Conservation (phyloP, 2,888 invertebrate species). For the Ferrisia virgata region DNA sequence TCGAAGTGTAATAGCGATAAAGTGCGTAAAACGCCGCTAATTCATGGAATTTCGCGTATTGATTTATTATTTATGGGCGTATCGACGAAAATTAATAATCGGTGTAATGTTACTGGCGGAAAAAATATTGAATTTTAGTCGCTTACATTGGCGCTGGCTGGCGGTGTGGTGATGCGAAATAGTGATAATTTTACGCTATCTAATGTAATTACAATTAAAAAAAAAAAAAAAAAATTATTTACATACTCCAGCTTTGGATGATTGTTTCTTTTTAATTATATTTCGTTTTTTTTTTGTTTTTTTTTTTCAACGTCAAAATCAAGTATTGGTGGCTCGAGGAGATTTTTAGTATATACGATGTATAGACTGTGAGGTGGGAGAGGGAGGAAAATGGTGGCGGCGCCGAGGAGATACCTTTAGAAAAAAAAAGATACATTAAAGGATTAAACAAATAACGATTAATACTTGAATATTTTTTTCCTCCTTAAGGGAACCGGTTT, state of each 20-base stretch:
- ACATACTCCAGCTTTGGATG: not conserved
- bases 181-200: constrained; percentile 14
- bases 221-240: not conserved
- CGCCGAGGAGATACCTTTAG: constrained; percentile 7
- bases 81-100: not conserved
- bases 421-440: not conserved
- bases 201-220: not conserved
- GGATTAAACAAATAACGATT: constrained; percentile 5
- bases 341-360: not conserved
- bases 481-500: not conserved
- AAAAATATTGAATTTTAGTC: not conserved
- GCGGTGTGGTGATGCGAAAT: not conserved
- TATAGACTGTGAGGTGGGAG: no score
- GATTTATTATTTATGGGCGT: not conserved
- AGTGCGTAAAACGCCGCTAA: not conserved
- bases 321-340: not conserved
- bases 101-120: not conserved
- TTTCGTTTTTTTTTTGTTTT: not conserved
- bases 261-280: constrained; percentile 8
- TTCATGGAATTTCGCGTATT: not conserved
- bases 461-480: constrained; percentile 2
- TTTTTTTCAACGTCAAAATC: not conserved
- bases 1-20: not conserved
- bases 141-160: not conserved
- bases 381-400: not conserved